Evolutionary conservation across 2,888 invertebrate species (phyloP), one percentile per base, ranked within the genome.

Genomic region (Diploptera punctata): DNA sequence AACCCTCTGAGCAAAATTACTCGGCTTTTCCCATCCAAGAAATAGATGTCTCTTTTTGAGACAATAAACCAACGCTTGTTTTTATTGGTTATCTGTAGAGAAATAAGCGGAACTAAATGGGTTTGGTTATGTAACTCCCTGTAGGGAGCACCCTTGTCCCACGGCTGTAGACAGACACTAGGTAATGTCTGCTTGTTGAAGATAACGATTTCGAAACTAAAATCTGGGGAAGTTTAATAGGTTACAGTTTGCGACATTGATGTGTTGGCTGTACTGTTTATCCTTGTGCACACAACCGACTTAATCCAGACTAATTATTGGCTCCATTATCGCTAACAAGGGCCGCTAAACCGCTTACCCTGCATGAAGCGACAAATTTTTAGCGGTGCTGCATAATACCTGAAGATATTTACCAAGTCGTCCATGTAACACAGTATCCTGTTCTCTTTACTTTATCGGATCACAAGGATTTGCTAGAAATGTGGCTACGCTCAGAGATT

Each of bases 251-350:
- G 33, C n/a, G n/a, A 29, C 57, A 31, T 5, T 31, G 57, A 31
- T 57, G 26, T 29, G 57, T 57, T 57, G n/a, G 26, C 26, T 26
- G n/a, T 13, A 16, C 57, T 29, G 52, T 13, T n/a, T 4, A 52
- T 52, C 52, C 52, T 24, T 52, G 13, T 52, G 52, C 13, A 52
- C 52, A 52, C 52, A 52, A 3, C 10, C 19, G 52, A 57, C n/a
- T 26, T 29, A 57, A 57, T 29, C 29, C 57, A 2, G 57, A 29
- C 57, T 57, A 57, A 57, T 57, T 57, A 57, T 57, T 57, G 57
- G 29, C 29, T 57, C 57, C 57, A 13, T 57, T 57, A 57, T 57
- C 29, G 18, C 26, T 57, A 57, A 57, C 57, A 57, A 57, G 57
- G 16, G 3, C 13, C 4, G 49, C 57, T 57, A 57, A 57, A 26